Percentiles rank a stretch among this genome's conserved stretches.
These are phyloP conservation scores for Oryctes rhinoceros DNA, from an alignment of 1,140 invertebrate genomes.

Conservation along the genomic window DNA sequence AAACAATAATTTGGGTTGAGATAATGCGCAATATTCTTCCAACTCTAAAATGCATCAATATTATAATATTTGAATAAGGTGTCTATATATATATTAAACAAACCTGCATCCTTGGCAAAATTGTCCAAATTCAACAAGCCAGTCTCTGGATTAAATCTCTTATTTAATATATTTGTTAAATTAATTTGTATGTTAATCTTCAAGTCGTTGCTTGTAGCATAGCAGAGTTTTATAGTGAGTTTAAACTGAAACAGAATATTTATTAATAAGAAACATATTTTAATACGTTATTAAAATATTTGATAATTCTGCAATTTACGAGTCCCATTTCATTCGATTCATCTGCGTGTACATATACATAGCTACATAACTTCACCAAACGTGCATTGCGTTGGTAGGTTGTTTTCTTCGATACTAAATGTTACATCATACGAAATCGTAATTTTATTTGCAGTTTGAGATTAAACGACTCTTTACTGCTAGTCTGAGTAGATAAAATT, in stretches of 20 bases:
- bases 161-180: constrained; percentile 59
- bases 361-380: no score
- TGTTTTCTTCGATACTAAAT: no score
- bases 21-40: constrained; percentile 63
- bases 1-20: constrained; percentile 61
- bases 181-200: constrained; percentile 63
- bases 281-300: constrained; percentile 33
- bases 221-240: constrained; percentile 61
- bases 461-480: no score
- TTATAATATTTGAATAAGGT: not conserved
- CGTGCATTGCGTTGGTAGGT: no score
- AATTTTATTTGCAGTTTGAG: not conserved
- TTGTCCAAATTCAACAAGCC: constrained; percentile 60
- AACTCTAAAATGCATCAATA: constrained; percentile 54
- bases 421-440: no score
- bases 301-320: no score
- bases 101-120: constrained; percentile 63
- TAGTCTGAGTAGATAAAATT: no score
- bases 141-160: constrained; percentile 56
- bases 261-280: no score
- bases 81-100: not conserved
- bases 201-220: constrained; percentile 61
- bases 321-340: no score
- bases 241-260: constrained; percentile 58
- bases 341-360: no score